A percentile compares a stretch with the other conserved stretches of the same genome.
phyloP scores from a whole-genome alignment of 1,140 invertebrate genomes.

The Drosophila sucinea region DNA sequence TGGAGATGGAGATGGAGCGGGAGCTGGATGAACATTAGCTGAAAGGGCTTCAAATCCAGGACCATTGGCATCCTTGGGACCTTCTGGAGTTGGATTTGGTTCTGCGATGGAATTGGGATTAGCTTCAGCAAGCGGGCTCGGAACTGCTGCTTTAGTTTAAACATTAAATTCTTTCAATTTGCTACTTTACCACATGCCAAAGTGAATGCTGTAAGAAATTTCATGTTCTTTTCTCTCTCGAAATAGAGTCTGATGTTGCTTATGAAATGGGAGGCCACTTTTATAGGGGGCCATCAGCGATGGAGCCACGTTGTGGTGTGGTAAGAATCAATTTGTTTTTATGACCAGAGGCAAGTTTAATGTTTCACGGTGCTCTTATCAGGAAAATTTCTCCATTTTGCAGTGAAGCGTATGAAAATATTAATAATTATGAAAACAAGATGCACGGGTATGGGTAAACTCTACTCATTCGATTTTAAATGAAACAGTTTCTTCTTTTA shows the following conservation, averaged over 20 bases:
- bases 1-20: not conserved
- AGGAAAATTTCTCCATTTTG: not conserved
- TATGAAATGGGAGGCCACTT: constrained; percentile 15
- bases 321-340: constrained; percentile 49
- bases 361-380: not conserved
- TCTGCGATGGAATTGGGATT: constrained; percentile 12
- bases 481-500: too few species aligned
- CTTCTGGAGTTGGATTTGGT: constrained; percentile 11
- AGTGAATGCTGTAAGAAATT: constrained; percentile 48
- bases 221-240: constrained; percentile 46
- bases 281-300: constrained; percentile 39
- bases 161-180: constrained; percentile 13
- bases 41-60: not conserved
- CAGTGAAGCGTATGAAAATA: not conserved
- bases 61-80: not conserved
- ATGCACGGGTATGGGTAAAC: not conserved
- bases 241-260: not conserved
- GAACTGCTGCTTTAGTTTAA: constrained; percentile 19
- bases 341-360: constrained; percentile 14
- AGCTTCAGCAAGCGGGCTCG: constrained; percentile 9
- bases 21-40: too few species aligned
- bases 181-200: constrained; percentile 59
- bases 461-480: too few species aligned
- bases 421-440: not conserved
- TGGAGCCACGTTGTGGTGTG: not conserved